Percentiles rank a stretch among this genome's conserved stretches.
Evolutionary conservation across 2,888 invertebrate genomes (phyloP).

Genomic region (Branchinecta sandiegonensis): DNA sequence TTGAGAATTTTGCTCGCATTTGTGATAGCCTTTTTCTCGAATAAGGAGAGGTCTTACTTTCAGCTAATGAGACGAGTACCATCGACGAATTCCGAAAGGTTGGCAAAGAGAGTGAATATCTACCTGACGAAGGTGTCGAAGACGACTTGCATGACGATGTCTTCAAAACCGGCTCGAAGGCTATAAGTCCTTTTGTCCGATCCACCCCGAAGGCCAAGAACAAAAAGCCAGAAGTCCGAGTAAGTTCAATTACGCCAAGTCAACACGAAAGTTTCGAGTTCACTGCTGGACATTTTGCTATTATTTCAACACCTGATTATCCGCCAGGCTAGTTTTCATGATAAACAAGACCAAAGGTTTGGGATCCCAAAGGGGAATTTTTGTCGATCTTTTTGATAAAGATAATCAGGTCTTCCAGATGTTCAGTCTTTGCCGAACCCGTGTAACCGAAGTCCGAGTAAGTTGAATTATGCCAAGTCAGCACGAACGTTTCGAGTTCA

Average conservation of each 20-base stretch:
- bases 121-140: neutral
- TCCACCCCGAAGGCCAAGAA: conserved; percentile 7
- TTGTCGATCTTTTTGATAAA: no score
- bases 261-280: no score
- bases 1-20: neutral
- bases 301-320: no score
- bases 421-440: no score
- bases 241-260: no score
- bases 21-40: neutral
- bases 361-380: no score
- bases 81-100: conserved; percentile 15
- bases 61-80: neutral
- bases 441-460: neutral
- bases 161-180: neutral
- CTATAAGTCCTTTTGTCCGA: neutral
- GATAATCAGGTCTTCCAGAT: no score
- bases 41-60: neutral
- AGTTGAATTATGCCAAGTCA: no score
- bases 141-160: neutral
- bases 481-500: no score
- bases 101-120: conserved; percentile 12
- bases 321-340: no score
- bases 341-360: no score
- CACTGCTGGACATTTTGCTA: no score
- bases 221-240: neutral